These are phyloP conservation scores for Cephus spinipes DNA, from an alignment of 2,888 invertebrate species.

Conservation along the genomic window DNA sequence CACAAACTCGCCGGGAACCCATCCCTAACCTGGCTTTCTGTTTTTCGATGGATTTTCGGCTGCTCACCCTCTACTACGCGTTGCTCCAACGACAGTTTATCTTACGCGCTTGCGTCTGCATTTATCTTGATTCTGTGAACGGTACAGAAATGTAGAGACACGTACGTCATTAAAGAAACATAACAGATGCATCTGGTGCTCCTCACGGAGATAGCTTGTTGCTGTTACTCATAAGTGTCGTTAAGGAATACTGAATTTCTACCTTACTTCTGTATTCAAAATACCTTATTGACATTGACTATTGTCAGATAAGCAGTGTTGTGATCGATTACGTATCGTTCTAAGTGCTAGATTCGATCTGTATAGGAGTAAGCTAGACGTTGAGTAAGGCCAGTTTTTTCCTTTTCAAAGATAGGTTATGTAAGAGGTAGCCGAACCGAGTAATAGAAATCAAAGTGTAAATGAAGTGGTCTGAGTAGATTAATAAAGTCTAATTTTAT, in stretches of 20 bases:
- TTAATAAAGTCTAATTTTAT: background rate
- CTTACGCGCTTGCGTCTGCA: background rate
- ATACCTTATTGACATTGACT: background rate
- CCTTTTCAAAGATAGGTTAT: background rate
- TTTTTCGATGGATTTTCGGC: slow-evolving; percentile 4
- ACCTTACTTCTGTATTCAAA: background rate
- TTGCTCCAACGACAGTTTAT: background rate
- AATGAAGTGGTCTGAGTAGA: background rate
- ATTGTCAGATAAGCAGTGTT: background rate
- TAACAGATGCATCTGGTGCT: background rate
- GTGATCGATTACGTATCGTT: background rate
- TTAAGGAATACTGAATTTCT: background rate
- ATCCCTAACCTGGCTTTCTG: slow-evolving; percentile 12
- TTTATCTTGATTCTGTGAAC: background rate
- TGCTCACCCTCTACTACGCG: background rate
- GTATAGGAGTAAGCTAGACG: background rate
- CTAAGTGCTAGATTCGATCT: background rate
- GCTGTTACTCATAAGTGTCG: background rate
- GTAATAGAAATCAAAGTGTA: background rate
- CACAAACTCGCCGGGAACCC: slow-evolving; percentile 9
- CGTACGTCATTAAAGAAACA: background rate
- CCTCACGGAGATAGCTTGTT: background rate
- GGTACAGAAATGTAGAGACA: background rate
- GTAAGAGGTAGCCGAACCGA: background rate
- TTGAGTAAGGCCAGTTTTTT: background rate